Evolutionary conservation across 2,797 vertebrate species (phyloP), one percentile per base, ranked within the genome.

Genomic region (Microctenopoma stevenorrisi): DNA sequence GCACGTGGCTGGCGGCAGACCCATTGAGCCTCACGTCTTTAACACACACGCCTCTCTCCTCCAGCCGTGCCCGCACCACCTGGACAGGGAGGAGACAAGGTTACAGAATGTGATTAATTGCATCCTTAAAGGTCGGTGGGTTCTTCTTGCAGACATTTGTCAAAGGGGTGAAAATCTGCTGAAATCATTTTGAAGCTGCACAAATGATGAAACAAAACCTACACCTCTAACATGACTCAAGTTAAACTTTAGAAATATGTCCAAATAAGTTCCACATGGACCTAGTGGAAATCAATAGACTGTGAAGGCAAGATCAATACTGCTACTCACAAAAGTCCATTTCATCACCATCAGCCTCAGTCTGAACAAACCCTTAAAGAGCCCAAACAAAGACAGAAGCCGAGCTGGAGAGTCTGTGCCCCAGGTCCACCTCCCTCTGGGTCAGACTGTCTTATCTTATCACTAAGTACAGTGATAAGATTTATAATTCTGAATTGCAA

Each of bases 1-100:
- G 94, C 51, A 98, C 96, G 0, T 98, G 94, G 62, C 97, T 99
- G 25, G 97, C 97, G 0, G 97, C 97, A 0, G 97, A 99, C 54
- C 97, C 97, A 0, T 98, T 98, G 65, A 98, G 69, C 61, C 96
- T 89, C 18, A 98, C 96, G 0, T 96, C 91, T 4, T 95, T 96
- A 0, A 99, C 96, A 0, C 18, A 5, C 6, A 98, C 91, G 0
- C 96, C 96, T 46, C 92, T 92, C 74, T 97, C 94, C 84, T 97
- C 95, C 83, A 99, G 93, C 67, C 96, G 94, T 13, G 91, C 94
- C 7, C 95, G 94, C 71, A 99, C 97, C 44, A 97, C 96, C 97
- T 98, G 84, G 0, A 72, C 89, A 82, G 94, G 85, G 14, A 81
- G 0, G 0, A 79, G 47, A 81, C 46, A 70, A 6, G 44, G n/a